Base-by-base conservation (phyloP, 2,797 vertebrate species). In the Tiaroga cobitis region DNA sequence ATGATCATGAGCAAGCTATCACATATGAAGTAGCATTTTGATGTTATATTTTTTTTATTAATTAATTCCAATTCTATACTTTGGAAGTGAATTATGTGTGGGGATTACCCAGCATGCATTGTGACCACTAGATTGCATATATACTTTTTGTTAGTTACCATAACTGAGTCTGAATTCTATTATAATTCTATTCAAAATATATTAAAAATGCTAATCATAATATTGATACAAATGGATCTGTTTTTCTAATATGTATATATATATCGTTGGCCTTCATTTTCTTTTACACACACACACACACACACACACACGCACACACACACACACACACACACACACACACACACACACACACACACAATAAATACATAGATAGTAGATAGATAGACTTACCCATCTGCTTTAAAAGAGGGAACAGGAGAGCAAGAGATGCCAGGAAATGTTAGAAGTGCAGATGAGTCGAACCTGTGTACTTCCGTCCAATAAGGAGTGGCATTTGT, bases 401-500 rank as follows among this genome's bases (percentile, higher is more conserved):
- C 37, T 82, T 78, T 76, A 80, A 84, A 77, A 59, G 39, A 70
- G 24, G 29, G 56, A 82, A 15, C 61, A 80, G 54, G n/a, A 85
- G 46, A 83, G 86, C 65, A 85, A 83, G 75, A 90, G 88, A 87
- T 49, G 56, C 83, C 81, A 80, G 61, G 59, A 79, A 82, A 85
- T 90, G 88, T 89, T 90, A 91, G 88, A 92, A 89, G 91, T 89
- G 90, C 86, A 90, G 90, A 92, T 91, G 90, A 92, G 86, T 87
- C 79, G 89, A 92, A 92, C 90, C 85, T 81, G 89, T 89, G 81
- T 87, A 91, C 89, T 92, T 92, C 92, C 84, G 86, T 88, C 89
- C 91, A 93, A 94, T 94, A 94, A 93, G 89, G 85, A 90, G 80
- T 95, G 93, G 92, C 94, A 95, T 95, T 95, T 95, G 86, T 89